Evolutionary conservation across 1,140 invertebrate genomes (phyloP).

Genomic region (Coenobita brevimanus): DNA sequence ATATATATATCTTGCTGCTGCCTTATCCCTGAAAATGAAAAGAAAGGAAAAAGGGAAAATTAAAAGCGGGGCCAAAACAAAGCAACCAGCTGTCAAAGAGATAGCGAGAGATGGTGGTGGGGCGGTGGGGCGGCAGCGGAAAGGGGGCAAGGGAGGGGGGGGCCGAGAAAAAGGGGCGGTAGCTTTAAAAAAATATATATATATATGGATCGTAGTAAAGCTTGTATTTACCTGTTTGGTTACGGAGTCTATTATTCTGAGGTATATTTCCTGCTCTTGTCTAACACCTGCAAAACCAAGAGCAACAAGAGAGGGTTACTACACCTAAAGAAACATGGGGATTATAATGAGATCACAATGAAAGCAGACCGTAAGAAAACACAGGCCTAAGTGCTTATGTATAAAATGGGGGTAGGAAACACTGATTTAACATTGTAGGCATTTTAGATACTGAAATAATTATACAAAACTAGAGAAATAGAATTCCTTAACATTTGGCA

Average conservation of each 20-base stretch:
- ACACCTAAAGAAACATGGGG: neutral
- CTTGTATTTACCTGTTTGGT: constrained; percentile 59
- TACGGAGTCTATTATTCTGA: constrained; percentile 62
- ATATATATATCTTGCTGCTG: constrained; percentile 61
- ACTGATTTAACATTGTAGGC: too few relatives aligned
- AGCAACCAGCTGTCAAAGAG: neutral
- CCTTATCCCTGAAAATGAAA: constrained; percentile 60
- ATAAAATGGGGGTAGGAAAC: too few relatives aligned
- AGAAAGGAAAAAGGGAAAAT: constrained; percentile 49
- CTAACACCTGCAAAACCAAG: constrained; percentile 51
- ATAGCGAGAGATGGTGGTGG: neutral
- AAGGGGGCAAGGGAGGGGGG: neutral
- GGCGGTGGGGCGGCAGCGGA: neutral
- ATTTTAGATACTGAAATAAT: too few relatives aligned
- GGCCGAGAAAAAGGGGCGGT: neutral
- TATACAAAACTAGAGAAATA: too few relatives aligned
- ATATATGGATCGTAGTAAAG: neutral
- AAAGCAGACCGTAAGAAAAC: too few relatives aligned
- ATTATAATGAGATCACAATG: too few relatives aligned
- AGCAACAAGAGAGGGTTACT: neutral
- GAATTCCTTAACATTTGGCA: too few relatives aligned
- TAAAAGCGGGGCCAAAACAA: constrained; percentile 30
- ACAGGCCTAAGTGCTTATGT: too few relatives aligned
- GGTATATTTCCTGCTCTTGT: constrained; percentile 62
- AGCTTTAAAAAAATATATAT: too few relatives aligned